Base-by-base conservation (phyloP, 2,113 vertebrate genomes). In the Clinocottus analis region DNA sequence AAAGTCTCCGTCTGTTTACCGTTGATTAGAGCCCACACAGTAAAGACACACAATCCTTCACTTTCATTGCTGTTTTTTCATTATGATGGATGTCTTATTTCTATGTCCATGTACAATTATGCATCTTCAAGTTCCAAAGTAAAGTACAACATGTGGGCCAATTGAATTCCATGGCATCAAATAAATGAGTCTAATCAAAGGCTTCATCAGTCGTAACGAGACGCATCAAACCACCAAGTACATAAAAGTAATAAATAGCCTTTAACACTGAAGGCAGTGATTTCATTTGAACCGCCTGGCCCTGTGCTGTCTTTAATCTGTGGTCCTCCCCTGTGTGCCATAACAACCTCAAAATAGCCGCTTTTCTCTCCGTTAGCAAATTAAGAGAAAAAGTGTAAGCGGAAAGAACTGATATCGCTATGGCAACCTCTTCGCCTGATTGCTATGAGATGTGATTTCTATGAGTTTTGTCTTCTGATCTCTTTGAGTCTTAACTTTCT, bases 381-480 rank as follows among this genome's bases (percentile, higher is more conserved):
- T 89, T 91, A 91, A 90, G 74, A 74, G 65, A 88, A 86, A 85
- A 89, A 72, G 85, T 89, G 87, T 91, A 66, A 85, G 79, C 84
- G 82, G 83, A 90, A 80, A 79, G 89, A 92, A 79, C 79, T 84
- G 83, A 89, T 87, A 89, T 94, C 79, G 55, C 93, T 93, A 94
- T 94, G 92, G 93, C 93, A 94, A 94, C 91, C 82, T 86, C 81
- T 82, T 85, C 7, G 79, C 84, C 79, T 90, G 89, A 83, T 83
- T 90, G 85, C 83, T 69, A 66, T 70, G 68, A 89, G 75, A 89
- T 87, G 76, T 51, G 55, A 87, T 84, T 85, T 85, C 58, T 41
- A 41, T 5, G 47, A 82, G 59, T 90, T 85, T 84, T 68, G 27
- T 73, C 61, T 67, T 80, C 79, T 81, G 72, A 64, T 77, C 80